Evolutionary conservation across 2,113 vertebrate species (phyloP), one percentile per base, ranked within the genome.

Genomic region (Pangasianodon hypophthalmus): DNA sequence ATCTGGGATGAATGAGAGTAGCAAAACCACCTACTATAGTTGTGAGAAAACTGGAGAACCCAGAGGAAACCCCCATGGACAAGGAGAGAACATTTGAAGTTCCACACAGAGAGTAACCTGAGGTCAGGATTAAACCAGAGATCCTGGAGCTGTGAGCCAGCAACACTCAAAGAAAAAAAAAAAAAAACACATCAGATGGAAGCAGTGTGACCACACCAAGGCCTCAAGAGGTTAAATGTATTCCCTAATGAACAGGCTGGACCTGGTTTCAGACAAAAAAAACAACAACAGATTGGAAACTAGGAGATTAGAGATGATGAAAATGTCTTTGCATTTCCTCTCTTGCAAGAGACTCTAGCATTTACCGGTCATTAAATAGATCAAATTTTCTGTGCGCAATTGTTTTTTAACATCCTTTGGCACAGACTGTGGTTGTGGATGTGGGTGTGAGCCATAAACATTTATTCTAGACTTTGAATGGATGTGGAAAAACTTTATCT

Each of bases 331-430:
- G 64, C 64, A 86, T 54, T 75, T 73, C 67, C 67, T 56, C 32
- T 26, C 37, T 73, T 87, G 85, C 24, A 87, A 75, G 3, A 56
- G 48, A 87, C 62, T 71, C 29, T 13, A 48, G 0, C 16, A 71
- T 52, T 86, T 86, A 56, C 48, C 50, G n/a, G 13, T 71, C 69
- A 87, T 77, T 77, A 87, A 77, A 77, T 5, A 86, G 82, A 86
- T 69, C 29, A 18, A 19, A 87, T 79, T 62, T 60, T 79, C 32
- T 46, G 52, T 58, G 52, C 11, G 54, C 56, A 79, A 87, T 75
- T 87, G 67, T 58, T 41, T 67, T 85, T 85, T 41, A 56, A 87
- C 69, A 58, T 56, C 67, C 69, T 73, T 87, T 87, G 69, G 69
- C 46, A 56, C 64, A 18, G n/a, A 71, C 46, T 71, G 6, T 18